phyloP scores from a whole-genome alignment of 92 coral and sea anemone species.

The Epizoanthus ramosus region DNA sequence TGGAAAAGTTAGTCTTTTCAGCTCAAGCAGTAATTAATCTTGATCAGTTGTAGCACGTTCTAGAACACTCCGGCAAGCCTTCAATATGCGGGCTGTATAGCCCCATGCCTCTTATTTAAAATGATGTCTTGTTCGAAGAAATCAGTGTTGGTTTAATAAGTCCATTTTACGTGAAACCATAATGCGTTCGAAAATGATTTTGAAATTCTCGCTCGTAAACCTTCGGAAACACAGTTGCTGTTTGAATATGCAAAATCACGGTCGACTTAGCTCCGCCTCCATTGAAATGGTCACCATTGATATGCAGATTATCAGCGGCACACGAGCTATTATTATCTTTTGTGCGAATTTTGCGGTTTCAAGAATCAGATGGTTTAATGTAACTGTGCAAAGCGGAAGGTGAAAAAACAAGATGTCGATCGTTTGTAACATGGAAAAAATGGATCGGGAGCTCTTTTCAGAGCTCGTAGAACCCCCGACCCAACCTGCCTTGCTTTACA shows the following conservation, averaged over 20 bases:
- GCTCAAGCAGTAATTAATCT: no score
- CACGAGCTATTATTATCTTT: neutral
- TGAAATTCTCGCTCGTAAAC: constrained; percentile 17
- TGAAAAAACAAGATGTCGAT: neutral
- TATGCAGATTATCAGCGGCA: neutral
- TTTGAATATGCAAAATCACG: constrained; percentile 4
- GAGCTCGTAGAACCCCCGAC: neutral
- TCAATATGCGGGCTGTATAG: no score
- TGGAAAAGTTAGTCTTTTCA: no score
- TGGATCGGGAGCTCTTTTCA: neutral
- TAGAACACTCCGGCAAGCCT: no score
- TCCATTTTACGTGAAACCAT: neutral
- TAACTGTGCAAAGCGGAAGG: neutral
- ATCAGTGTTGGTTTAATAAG: neutral
- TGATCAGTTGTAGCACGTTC: no score
- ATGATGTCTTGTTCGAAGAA: no score
- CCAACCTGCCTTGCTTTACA: neutral
- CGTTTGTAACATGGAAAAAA: neutral
- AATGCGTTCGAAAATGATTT: constrained; percentile 1
- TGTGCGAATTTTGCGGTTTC: neutral
- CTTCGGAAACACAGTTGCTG: neutral
- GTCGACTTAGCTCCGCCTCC: constrained; percentile 9
- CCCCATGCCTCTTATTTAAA: no score
- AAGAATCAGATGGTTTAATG: neutral
- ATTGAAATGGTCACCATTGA: neutral